Conservation (phyloP, 2,113 vertebrate genomes). For the Perca schrenkii region DNA sequence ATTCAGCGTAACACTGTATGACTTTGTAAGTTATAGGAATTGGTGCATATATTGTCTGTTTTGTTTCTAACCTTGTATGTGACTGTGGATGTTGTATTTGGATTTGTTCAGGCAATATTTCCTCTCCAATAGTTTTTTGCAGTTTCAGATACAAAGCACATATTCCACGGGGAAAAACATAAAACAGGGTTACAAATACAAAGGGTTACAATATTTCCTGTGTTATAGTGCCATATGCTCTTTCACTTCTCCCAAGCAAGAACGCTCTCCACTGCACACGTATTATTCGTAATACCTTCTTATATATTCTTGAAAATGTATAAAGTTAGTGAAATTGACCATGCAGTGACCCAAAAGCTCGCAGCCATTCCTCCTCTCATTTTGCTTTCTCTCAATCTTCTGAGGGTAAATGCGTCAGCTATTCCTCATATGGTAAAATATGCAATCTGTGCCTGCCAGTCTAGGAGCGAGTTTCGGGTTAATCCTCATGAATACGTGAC, state of each 20-base stretch:
- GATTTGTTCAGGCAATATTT: slow-evolving; percentile 54
- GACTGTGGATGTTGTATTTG: slow-evolving; percentile 26
- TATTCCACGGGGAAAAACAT: slow-evolving; percentile 20
- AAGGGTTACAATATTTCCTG: slow-evolving; percentile 27
- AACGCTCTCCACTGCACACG: slow-evolving; percentile 33
- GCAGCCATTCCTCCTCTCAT: slow-evolving; percentile 62
- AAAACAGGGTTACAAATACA: slow-evolving; percentile 48
- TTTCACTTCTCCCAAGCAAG: slow-evolving; percentile 26
- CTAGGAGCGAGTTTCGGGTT: slow-evolving; percentile 83
- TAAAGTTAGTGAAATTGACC: slow-evolving; percentile 78
- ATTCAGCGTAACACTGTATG: slow-evolving; percentile 37
- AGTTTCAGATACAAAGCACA: slow-evolving; percentile 20
- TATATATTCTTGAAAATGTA: slow-evolving; percentile 71
- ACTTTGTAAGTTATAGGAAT: slow-evolving; percentile 50
- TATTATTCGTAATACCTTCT: slow-evolving; percentile 62
- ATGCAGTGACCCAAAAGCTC: slow-evolving; percentile 78
- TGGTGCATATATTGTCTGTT: slow-evolving; percentile 43
- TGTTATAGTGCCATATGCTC: slow-evolving; percentile 32
- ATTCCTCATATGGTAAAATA: slow-evolving; percentile 84
- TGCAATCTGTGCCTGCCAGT: slow-evolving; percentile 86
- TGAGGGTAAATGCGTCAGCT: slow-evolving; percentile 81
- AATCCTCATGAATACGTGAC: slow-evolving; percentile 89
- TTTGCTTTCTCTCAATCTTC: slow-evolving; percentile 75
- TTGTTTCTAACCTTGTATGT: slow-evolving; percentile 48
- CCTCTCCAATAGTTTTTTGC: slow-evolving; percentile 30